Percentiles rank a stretch among this genome's conserved stretches.
Conservation (phyloP, 2,797 vertebrate species). For the Neopelma chrysocephalum region DNA sequence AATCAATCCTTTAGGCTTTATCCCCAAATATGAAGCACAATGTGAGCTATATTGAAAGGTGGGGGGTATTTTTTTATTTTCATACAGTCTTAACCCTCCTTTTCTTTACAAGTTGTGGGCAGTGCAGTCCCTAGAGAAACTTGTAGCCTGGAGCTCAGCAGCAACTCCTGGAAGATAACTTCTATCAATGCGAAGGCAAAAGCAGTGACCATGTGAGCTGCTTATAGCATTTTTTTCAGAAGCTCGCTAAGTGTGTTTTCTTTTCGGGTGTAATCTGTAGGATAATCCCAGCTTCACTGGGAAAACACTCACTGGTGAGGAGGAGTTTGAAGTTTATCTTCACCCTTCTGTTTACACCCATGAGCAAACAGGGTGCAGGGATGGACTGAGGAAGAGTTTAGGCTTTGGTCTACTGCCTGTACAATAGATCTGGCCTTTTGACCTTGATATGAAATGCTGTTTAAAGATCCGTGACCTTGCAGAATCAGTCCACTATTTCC, state of each 20-base stretch:
- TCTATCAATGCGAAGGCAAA: not conserved
- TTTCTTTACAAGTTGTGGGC: not conserved
- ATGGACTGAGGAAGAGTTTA: not conserved
- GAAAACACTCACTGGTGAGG: not conserved
- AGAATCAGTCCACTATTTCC: not conserved
- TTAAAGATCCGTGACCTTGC: not conserved
- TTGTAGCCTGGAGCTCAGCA: not conserved
- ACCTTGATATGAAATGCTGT: not conserved
- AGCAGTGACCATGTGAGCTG: not conserved
- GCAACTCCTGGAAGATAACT: not conserved
- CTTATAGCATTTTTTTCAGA: not conserved
- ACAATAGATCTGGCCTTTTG: not conserved
- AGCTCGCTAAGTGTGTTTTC: not conserved
- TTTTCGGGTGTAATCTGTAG: conserved; percentile 9
- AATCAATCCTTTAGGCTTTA: not conserved
- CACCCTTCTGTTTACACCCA: not conserved
- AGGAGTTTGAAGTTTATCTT: not conserved
- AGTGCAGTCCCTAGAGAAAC: not conserved
- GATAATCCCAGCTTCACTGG: not conserved
- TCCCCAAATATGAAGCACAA: not conserved
- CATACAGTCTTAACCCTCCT: not conserved
- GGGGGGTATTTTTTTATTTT: not conserved
- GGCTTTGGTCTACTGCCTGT: not conserved
- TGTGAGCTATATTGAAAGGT: not conserved
- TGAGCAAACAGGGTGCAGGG: not conserved